These are phyloP conservation scores for Numenius phaeopus DNA, from an alignment of 2,797 vertebrate species.

Conservation along the genomic window DNA sequence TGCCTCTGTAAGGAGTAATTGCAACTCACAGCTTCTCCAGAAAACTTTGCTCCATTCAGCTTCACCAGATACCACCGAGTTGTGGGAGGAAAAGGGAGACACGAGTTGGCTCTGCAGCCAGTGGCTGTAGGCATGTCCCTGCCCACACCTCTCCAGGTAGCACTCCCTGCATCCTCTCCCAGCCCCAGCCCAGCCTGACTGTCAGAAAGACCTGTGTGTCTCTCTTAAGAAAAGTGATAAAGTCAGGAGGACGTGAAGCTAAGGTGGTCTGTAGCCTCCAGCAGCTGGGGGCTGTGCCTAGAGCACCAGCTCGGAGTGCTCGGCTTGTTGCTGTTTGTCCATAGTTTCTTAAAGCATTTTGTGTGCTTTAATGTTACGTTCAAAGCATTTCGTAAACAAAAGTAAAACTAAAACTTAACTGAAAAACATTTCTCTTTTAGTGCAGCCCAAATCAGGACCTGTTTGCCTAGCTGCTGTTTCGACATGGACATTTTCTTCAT, in stretches of 20 bases:
- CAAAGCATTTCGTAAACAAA: neutral
- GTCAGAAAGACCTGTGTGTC: neutral
- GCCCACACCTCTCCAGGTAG: neutral
- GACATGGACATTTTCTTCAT: neutral
- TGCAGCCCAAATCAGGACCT: neutral
- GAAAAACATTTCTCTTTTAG: neutral
- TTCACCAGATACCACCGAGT: fast-evolving
- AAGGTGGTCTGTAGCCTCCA: neutral
- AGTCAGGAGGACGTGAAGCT: neutral
- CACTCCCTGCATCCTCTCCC: neutral
- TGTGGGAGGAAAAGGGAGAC: neutral
- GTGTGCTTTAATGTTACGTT: neutral
- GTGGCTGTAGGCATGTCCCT: neutral
- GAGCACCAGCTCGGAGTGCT: neutral
- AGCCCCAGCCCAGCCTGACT: neutral
- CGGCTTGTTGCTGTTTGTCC: neutral
- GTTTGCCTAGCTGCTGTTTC: neutral
- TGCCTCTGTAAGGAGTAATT: neutral
- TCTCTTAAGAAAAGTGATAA: neutral
- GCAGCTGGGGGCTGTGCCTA: neutral
- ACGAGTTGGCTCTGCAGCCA: neutral
- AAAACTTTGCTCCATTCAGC: neutral
- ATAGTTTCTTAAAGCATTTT: neutral
- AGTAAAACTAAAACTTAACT: neutral
- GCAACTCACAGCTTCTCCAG: neutral